Evolutionary conservation across 2,113 vertebrate species (phyloP), one percentile per base, ranked within the genome.

Genomic region (Pachyramphus minor): DNA sequence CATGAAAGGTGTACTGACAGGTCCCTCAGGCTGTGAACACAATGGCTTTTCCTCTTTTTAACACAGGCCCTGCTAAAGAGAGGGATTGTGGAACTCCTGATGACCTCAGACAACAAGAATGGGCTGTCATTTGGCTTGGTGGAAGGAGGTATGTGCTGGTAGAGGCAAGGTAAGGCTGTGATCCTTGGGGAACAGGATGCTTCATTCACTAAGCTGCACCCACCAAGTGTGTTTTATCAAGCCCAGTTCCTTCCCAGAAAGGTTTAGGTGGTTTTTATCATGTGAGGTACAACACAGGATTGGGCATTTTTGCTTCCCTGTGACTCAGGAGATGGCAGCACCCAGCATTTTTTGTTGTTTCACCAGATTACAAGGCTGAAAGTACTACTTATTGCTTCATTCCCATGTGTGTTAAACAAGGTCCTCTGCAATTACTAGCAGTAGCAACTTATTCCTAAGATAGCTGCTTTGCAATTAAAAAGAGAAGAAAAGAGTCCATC

Each of bases 91-190:
- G 99, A 99, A 83, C 89, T 99, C 80, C 97, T 99, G 83, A 80
- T 99, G 98, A 99, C 99, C 56, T 99, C 98, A 0, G 99, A 99
- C 96, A 97, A 98, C 94, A 97, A 97, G 59, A 97, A 98, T 0
- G 98, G 98, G 17, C 91, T 99, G 20, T 90, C 87, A 2, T 95
- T 81, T 18, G 99, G 99, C 88, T 94, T 95, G 17, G 94, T 98
- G 93, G 96, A 98, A 94, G 99, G 98, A 99, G 99, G 99, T 99
- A 98, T 25, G 89, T 53, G 56, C 62, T 58, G n/a, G 39, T 1
- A 15, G 62, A 30, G 78, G 41, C 14, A 9, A 30, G 72, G 80
- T 24, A 20, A 21, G 84, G 5, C 50, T 14, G 18, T 20, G 39
- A 13, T n/a, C 66, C 19, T 62, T 35, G 39, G 31, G 44, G 35